Percentiles rank a stretch among this genome's conserved stretches.
These are phyloP conservation scores for Stegastes partitus DNA, from an alignment of 2,113 vertebrate species.

Conservation along the genomic window DNA sequence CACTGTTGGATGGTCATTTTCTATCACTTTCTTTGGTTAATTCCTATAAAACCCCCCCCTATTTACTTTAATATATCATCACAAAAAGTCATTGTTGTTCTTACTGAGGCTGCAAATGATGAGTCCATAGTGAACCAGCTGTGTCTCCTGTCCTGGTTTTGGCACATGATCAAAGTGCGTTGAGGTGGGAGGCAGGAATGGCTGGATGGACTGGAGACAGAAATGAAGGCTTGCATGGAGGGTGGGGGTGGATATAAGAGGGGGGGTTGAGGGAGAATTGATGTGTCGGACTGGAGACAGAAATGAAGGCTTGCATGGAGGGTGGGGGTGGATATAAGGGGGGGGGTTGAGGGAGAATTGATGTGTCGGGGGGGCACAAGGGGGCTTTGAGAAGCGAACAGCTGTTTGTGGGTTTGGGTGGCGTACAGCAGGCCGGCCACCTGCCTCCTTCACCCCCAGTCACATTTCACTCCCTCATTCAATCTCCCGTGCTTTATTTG, in stretches of 20 bases:
- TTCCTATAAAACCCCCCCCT: conserved; percentile 2
- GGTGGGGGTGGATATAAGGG: conserved; percentile 21
- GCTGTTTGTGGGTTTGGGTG: conserved; percentile 70
- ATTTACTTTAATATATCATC: background rate
- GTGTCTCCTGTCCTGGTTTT: conserved; percentile 45
- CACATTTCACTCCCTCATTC: conserved; percentile 62
- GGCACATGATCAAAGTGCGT: conserved; percentile 54
- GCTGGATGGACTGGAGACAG: conserved; percentile 42
- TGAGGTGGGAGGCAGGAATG: conserved; percentile 40
- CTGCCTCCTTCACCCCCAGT: conserved; percentile 85
- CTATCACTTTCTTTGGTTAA: conserved; percentile 13
- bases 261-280: conserved; percentile 36
- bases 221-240: conserved; percentile 34
- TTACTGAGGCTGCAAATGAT: conserved; percentile 14
- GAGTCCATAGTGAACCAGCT: conserved; percentile 51
- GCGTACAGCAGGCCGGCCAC: conserved; percentile 66
- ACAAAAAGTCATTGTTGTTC: background rate
- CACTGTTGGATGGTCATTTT: conserved; percentile 27
- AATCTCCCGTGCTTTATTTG: conserved; percentile 19
- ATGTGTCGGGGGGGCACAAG: conserved; percentile 33
- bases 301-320: conserved; percentile 34
- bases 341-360: conserved; percentile 48
- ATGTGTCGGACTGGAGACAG: conserved; percentile 41
- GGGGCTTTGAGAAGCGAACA: conserved; percentile 76
- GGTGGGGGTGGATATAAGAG: conserved; percentile 21